Conservation (phyloP, 2,797 vertebrate genomes). For the Lagocephalus sceleratus region DNA sequence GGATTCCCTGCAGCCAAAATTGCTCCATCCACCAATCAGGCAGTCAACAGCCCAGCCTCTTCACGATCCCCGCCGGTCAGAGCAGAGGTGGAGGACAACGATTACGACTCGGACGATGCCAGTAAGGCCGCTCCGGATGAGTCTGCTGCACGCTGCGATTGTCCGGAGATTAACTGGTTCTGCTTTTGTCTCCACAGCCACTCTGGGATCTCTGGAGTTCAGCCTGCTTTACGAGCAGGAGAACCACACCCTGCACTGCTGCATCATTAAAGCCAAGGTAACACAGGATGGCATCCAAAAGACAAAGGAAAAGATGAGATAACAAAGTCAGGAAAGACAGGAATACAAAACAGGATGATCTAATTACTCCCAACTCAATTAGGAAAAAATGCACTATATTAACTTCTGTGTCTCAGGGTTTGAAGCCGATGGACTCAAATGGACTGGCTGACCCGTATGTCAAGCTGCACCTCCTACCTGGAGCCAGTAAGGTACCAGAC, state of each 20-base stretch:
- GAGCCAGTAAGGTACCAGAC: conserved; percentile 92
- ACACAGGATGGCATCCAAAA: too few species aligned
- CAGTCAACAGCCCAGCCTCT: conserved; percentile 39
- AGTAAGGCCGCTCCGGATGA: conserved; percentile 68
- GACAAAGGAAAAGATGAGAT: not conserved
- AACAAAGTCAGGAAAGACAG: not conserved
- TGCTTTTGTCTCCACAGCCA: conserved; percentile 73
- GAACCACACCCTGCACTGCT: conserved; percentile 84
- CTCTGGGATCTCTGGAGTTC: conserved; percentile 90
- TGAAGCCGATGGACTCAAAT: conserved; percentile 96
- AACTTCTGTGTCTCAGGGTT: conserved; percentile 73
- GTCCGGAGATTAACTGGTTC: not conserved
- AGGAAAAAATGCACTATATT: not conserved
- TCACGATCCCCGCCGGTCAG: conserved; percentile 30
- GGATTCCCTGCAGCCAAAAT: conserved; percentile 13
- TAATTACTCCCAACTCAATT: too few species aligned
- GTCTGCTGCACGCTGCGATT: not conserved
- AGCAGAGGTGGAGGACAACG: conserved; percentile 77
- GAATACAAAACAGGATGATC: not conserved
- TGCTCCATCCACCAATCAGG: conserved; percentile 42
- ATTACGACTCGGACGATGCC: conserved; percentile 91
- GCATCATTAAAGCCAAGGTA: conserved; percentile 90
- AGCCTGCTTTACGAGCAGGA: conserved; percentile 87
- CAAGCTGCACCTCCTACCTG: conserved; percentile 92
- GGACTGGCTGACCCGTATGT: conserved; percentile 94